A percentile compares a stretch with the other conserved stretches of the same genome.
phyloP scores from a whole-genome alignment of 2,113 vertebrate genomes.

The Phainopepla nitens region DNA sequence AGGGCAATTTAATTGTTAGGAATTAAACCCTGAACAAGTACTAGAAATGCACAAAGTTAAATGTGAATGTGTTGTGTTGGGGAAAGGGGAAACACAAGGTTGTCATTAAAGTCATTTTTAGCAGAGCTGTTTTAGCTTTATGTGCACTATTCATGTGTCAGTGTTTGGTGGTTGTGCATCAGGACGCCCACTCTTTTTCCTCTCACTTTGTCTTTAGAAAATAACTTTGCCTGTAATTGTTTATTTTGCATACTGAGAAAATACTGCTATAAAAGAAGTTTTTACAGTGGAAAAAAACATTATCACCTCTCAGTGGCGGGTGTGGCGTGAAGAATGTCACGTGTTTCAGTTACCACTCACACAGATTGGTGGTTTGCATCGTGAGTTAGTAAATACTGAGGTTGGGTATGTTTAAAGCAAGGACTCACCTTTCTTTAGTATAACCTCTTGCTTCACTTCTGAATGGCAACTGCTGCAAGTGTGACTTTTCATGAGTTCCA shows the following conservation, averaged over 20 bases:
- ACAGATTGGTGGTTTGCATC: neutral
- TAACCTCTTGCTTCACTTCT: neutral
- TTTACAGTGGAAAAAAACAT: neutral
- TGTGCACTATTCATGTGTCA: accelerated
- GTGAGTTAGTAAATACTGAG: neutral
- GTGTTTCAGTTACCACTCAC: neutral
- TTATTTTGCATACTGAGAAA: neutral
- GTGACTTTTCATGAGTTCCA: neutral
- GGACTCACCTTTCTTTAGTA: neutral
- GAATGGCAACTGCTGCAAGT: neutral
- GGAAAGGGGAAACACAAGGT: neutral
- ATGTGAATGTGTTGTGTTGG: neutral
- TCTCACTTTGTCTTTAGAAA: neutral
- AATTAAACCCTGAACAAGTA: neutral
- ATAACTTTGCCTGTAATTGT: neutral
- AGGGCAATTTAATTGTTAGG: neutral
- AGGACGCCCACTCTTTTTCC: neutral
- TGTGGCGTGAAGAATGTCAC: neutral
- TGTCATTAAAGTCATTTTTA: constrained; percentile 14
- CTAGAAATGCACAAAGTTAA: neutral
- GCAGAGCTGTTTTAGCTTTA: neutral
- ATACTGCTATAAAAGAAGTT: neutral
- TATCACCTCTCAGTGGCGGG: neutral
- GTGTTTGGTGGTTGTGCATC: neutral
- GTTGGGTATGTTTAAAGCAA: neutral